Evolutionary conservation across 2,113 vertebrate species (phyloP), one percentile per base, ranked within the genome.

Genomic region (Sporophila hypoxantha): DNA sequence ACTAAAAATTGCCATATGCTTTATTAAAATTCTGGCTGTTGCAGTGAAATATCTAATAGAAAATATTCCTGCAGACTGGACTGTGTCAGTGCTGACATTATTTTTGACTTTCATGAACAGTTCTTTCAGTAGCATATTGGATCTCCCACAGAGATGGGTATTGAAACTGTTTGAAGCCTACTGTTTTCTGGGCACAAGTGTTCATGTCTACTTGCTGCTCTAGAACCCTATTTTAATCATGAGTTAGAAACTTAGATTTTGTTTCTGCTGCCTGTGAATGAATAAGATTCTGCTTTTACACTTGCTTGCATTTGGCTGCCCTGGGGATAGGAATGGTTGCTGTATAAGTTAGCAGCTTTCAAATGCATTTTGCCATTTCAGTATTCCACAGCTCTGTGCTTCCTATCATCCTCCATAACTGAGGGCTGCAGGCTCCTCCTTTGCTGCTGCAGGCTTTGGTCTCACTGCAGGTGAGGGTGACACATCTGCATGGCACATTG

Each of bases 11-110:
- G 41, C 29, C n/a, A 30, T 52, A 29, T 82, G 44, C 5, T 82
- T 65, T 70, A 71, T 57, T 57, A 71, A 76, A 79, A 70, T 70
- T 82, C 57, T 87, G 50, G 25, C 49, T 67, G 34, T 69, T 87
- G 70, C 36, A 64, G n/a, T 14, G 47, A 55, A 67, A 21, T 60
- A 50, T 39, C 67, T 76, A 78, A 70, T 61, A 85, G 49, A 47
- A 92, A 80, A 52, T 61, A 44, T 36, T 90, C 55, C 25, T 6
- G 4, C 76, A 88, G 82, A 47, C 41, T 64, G 68, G 50, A 71
- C 68, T n/a, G 37, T 76, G 92, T 82, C 57, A 80, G 78, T 50
- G 52, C 44, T 93, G 68, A 77, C 69, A 74, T 81, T 86, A 44
- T 73, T 90, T 88, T 47, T 90, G 60, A 74, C 32, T 42, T 68